Base-by-base conservation (phyloP, 2,797 vertebrate species). In the Antennarius maculatus region DNA sequence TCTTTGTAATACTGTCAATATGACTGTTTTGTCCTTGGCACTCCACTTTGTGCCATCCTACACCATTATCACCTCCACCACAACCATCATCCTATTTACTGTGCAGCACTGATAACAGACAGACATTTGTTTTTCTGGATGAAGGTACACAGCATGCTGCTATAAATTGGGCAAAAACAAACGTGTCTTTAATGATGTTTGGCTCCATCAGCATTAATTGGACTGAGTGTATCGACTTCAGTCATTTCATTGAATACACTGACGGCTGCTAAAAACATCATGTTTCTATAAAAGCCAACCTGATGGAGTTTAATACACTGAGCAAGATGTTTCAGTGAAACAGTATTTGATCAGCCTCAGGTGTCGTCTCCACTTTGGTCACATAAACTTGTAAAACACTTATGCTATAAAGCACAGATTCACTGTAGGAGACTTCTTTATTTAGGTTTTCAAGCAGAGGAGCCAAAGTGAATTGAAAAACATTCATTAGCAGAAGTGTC, bases 21-120 rank as follows among this genome's bases (percentile, higher is more conserved):
- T 43, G 55, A 28, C 23, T 54, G 52, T 62, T 59, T 47, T 60
- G 61, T 70, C 55, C 70, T 64, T 67, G 64, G 42, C 27, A 0
- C 31, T 43, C 47, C 23, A 39, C n/a, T 27, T n/a, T 52, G 48
- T 69, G 63, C 41, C 61, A 49, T 51, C 48, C 48, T 28, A 53
- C 66, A 31, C 15, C 34, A 42, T 65, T 63, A 78, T 80, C 79
- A 54, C 50, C 68, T 60, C 52, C 74, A 50, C 53, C 66, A 80
- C 74, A 74, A 61, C 56, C 49, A 1, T 50, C 54, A 43, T 66
- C 65, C 69, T 47, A 28, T 63, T 62, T 46, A 58, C 75, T 82
- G 82, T n/a, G 64, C 4, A 0, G 43, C 50, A 31, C 43, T 69
- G 81, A 82, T 77, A 79, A 80, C 78, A 65, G 45, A 79, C 78